Evolutionary conservation across 2,888 invertebrate genomes (phyloP).

Genomic region (Lasioglossum calceatum): DNA sequence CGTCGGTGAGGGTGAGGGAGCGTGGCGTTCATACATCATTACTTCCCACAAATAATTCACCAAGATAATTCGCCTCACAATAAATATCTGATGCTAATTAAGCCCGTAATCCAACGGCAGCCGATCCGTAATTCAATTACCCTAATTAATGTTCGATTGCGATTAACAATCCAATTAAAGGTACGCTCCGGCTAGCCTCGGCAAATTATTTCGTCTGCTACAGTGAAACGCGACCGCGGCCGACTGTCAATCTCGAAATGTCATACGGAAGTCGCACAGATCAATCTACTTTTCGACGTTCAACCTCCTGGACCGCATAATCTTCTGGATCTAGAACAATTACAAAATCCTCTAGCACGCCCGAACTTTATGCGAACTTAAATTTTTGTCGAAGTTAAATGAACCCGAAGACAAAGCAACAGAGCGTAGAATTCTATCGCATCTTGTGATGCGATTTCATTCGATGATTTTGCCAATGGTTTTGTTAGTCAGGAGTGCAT

Average conservation of each 20-base stretch:
- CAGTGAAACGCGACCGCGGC: slow-evolving; percentile 32
- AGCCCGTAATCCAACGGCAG: slow-evolving; percentile 49
- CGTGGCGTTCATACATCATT: slow-evolving; percentile 53
- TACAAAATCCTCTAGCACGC: neutral
- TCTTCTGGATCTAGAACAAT: neutral
- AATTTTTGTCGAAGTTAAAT: neutral
- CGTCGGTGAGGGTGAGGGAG: neutral
- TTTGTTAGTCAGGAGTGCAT: too few relatives aligned
- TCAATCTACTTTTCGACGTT: neutral
- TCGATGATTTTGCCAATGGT: too few relatives aligned
- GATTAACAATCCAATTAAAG: slow-evolving; percentile 65
- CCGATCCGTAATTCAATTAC: slow-evolving; percentile 62
- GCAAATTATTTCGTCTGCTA: slow-evolving; percentile 49
- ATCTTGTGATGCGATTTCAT: too few relatives aligned
- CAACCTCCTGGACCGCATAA: neutral
- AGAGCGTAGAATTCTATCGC: too few relatives aligned
- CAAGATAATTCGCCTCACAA: slow-evolving; percentile 59
- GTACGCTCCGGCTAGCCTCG: slow-evolving; percentile 21
- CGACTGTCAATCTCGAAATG: slow-evolving; percentile 35
- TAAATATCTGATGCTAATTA: slow-evolving; percentile 64
- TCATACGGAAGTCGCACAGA: neutral
- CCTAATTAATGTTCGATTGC: slow-evolving; percentile 59
- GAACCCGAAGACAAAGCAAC: too few relatives aligned
- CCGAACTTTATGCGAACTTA: neutral
- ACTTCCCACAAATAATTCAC: slow-evolving; percentile 58